Base-by-base conservation (phyloP, 2,888 invertebrate genomes). In the Trichacis sp. region DNA sequence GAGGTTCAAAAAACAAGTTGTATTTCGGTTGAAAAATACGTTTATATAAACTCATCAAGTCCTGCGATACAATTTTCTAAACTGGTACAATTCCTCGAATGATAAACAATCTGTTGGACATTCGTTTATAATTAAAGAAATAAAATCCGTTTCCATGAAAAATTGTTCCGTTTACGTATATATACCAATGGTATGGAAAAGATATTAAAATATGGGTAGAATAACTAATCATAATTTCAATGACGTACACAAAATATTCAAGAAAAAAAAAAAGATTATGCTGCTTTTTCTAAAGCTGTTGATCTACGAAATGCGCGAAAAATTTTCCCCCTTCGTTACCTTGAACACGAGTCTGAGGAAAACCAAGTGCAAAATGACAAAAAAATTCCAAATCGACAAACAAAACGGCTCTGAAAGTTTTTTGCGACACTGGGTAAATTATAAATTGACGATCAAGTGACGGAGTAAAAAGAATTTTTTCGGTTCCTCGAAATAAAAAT, bases 211-310 rank as follows among this genome's bases (percentile, higher is more conserved):
- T 15, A 40, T 15, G 15, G 14, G 15, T 40, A 40, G 14, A 18
- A 9, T 43, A 43, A 43, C 9, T 43, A 43, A 43, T 19, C 2
- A 43, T 19, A 43, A 11, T 19, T 9, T 8, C 17, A 15, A 15
- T 43, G 18, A 43, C 43, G n/a, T 43, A 43, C n/a, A 43, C 19
- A 18, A 18, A 42, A 4, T 19, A 43, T 43, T 15, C 19, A 43
- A 43, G 18, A 43, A 43, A 43, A 43, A 43, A 43, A 43, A 43
- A 17, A 19, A 5, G 4, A 11, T 19, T 18, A 19, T 43, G 5
- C 43, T 19, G 43, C 4, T 18, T 15, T 12, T 14, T 4, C n/a
- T 43, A 18, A 43, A 43, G n/a, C 4, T 43, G n/a, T 40, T 14
- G 24, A 24, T 19, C 19, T 43, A 43, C 19, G n/a, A 19, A 43